These are phyloP conservation scores for Sphenopsis melanotis DNA, from an alignment of 2,797 vertebrate species.

Conservation along the genomic window DNA sequence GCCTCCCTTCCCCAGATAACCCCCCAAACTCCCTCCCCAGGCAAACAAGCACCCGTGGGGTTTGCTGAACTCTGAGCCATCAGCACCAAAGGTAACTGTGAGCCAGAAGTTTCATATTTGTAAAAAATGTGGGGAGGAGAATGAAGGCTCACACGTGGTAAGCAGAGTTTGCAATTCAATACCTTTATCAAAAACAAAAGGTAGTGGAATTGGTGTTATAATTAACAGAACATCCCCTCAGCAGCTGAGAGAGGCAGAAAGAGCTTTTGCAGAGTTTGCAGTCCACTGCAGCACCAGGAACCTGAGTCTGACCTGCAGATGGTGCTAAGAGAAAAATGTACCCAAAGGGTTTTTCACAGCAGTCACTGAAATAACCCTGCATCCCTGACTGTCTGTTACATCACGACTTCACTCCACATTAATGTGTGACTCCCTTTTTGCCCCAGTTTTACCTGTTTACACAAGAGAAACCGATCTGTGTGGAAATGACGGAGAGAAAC, in stretches of 20 bases:
- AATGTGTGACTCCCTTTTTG: not conserved
- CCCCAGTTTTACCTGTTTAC: not conserved
- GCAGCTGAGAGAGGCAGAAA: not conserved
- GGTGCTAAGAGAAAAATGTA: not conserved
- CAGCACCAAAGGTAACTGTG: rapidly evolving
- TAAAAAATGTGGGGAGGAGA: rapidly evolving
- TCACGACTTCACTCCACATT: not conserved
- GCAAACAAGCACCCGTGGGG: not conserved
- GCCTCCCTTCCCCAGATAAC: not conserved
- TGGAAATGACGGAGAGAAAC: not conserved
- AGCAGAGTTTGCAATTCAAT: not conserved
- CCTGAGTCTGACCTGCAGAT: not conserved
- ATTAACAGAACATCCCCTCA: not conserved
- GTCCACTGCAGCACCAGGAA: not conserved
- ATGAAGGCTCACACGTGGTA: not conserved
- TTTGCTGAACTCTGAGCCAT: not conserved
- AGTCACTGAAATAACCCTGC: not conserved
- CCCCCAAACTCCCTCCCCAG: not conserved
- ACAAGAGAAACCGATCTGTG: not conserved
- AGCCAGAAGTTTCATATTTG: rapidly evolving
- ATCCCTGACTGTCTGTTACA: not conserved
- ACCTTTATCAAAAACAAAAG: not conserved
- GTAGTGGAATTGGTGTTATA: not conserved
- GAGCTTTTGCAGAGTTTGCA: not conserved
- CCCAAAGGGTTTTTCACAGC: not conserved